These are phyloP conservation scores for Bombylius major DNA, from an alignment of 2,888 invertebrate genomes.

Conservation along the genomic window DNA sequence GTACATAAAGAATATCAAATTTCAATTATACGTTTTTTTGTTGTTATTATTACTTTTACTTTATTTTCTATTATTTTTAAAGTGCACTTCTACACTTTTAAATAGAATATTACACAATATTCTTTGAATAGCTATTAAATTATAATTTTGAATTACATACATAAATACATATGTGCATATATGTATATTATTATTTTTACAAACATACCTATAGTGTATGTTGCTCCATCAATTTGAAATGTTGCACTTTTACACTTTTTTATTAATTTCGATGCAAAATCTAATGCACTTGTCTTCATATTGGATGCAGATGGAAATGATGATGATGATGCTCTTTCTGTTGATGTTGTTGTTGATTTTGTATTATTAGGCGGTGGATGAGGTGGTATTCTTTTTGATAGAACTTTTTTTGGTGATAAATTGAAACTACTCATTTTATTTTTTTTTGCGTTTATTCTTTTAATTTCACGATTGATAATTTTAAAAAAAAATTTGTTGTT, in stretches of 20 bases:
- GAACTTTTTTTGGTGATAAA: background rate
- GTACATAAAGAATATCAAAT: too few relatives aligned
- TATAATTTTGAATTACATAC: too few relatives aligned
- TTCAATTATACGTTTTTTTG: too few relatives aligned
- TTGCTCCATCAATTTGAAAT: constrained; percentile 74
- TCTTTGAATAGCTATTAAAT: too few relatives aligned
- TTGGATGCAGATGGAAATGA: constrained; percentile 34
- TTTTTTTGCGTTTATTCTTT: background rate
- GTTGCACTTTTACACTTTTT: constrained; percentile 81
- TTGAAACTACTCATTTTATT: background rate
- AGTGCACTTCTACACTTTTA: too few relatives aligned
- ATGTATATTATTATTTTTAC: too few relatives aligned
- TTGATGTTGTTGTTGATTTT: background rate
- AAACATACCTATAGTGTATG: constrained; percentile 66
- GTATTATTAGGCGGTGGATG: background rate
- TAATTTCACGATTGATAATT: too few relatives aligned
- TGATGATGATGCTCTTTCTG: constrained; percentile 19
- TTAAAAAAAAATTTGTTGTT: too few relatives aligned
- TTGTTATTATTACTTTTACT: too few relatives aligned
- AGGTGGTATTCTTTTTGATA: background rate
- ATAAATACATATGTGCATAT: too few relatives aligned
- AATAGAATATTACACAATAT: too few relatives aligned
- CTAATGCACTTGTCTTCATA: constrained; percentile 30
- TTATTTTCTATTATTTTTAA: too few relatives aligned
- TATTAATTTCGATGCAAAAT: constrained; percentile 44